Evolutionary conservation across 2,797 vertebrate genomes (phyloP).

Genomic region (Tenualosa thibaudeaui): DNA sequence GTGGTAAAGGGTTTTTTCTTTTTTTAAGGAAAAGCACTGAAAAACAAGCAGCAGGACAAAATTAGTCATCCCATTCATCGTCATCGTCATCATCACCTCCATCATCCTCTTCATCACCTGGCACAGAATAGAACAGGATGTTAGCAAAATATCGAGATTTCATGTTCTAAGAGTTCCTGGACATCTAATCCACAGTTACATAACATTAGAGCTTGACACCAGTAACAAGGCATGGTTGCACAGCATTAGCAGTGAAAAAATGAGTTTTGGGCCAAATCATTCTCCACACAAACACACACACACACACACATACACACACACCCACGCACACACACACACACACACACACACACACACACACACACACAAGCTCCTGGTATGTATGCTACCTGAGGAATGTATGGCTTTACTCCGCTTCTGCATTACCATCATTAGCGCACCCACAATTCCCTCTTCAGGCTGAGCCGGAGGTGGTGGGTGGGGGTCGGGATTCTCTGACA

Average conservation of each 20-base stretch:
- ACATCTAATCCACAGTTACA: not conserved
- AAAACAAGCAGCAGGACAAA: not conserved
- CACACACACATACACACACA: not conserved
- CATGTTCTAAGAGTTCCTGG: not conserved
- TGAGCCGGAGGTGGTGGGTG: constrained; percentile 43
- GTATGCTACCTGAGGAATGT: constrained; percentile 73
- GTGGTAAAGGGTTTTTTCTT: no score
- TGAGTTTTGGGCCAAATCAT: not conserved
- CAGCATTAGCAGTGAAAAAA: not conserved
- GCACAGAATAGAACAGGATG: not conserved
- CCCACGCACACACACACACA: not conserved
- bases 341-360: constrained; percentile 7
- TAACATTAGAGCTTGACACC: not conserved
- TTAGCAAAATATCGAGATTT: not conserved
- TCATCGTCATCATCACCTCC: constrained; percentile 54
- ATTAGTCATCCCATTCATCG: constrained; percentile 59
- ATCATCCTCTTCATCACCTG: constrained; percentile 52
- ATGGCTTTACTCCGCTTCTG: constrained; percentile 78
- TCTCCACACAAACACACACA: not conserved
- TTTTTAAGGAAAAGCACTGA: not conserved
- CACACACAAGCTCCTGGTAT: not conserved
- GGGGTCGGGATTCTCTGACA: constrained; percentile 61
- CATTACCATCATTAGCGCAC: constrained; percentile 79
- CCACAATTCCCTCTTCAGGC: constrained; percentile 71
- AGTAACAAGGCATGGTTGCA: not conserved